Evolutionary conservation across 2,888 invertebrate genomes (phyloP), one percentile per base, ranked within the genome.

Genomic region (Caradrina kadenii): DNA sequence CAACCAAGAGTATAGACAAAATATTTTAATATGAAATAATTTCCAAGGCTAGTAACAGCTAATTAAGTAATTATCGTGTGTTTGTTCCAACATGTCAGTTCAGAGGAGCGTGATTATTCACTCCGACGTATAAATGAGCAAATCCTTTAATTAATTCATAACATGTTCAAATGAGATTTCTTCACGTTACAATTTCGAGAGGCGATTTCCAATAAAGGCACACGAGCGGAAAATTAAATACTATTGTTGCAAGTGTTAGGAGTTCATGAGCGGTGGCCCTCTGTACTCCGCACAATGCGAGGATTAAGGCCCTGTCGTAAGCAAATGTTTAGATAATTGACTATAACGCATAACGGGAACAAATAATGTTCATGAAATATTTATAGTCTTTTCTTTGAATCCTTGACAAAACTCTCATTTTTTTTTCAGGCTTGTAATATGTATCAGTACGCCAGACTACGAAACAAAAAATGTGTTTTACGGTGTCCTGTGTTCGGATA

Each of bases 171-270:
- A 70, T 73, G 77, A 82, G 75, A 91, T 89, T 91, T 89, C 84
- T 87, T 88, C 83, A 87, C 86, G 77, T 88, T 90, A 91, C 87
- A 89, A 90, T 91, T 89, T 87, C 81, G 86, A 88, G 84, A 85
- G 82, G 84, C 82, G 90, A 88, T 88, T 89, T 86, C 85, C 84
- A 87, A 88, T 86, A 84, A 86, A 87, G 83, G 87, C 91, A 84
- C 95, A 96, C 95, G 94, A 94, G 95, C 95, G 93, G 89, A 92
- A 94, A 96, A 94, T 94, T 91, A 92, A 94, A 88, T 90, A 85
- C 90, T 87, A 93, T 94, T 94, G 93, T 93, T 92, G 89, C 89
- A 87, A 92, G 89, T 91, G 90, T 85, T 85, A 87, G 85, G 86
- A 87, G 88, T 90, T 89, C 82, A 86, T 84, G 88, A 89, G 88